Conservation (phyloP, 2,113 vertebrate genomes). For the Eidolon helvum region DNA sequence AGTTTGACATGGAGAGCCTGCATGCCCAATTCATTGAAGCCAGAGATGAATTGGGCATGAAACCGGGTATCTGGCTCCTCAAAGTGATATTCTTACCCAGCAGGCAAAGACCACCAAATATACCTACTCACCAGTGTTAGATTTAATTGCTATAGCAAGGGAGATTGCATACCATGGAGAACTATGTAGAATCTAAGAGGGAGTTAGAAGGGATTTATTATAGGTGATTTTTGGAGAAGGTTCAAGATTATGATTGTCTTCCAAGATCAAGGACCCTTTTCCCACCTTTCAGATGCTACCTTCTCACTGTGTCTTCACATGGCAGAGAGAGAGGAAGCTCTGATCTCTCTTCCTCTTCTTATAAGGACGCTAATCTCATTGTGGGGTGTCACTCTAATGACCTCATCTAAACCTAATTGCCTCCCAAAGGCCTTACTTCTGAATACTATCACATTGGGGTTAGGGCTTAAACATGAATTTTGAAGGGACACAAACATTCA, state of each 20-base stretch:
- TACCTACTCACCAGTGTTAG: neutral
- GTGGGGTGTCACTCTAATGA: neutral
- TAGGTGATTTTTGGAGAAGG: neutral
- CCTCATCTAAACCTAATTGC: neutral
- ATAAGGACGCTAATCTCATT: neutral
- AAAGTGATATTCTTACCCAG: neutral
- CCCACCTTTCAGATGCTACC: neutral
- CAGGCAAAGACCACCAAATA: neutral
- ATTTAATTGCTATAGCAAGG: neutral
- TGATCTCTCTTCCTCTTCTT: neutral
- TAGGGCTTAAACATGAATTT: neutral
- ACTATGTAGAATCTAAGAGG: neutral
- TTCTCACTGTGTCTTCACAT: neutral
- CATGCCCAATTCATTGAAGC: neutral
- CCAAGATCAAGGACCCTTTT: neutral
- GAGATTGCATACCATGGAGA: neutral
- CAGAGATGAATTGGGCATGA: too few species aligned
- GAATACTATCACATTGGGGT: neutral
- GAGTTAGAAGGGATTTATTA: neutral
- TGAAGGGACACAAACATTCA: neutral
- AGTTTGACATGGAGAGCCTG: neutral
- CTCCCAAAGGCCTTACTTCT: neutral
- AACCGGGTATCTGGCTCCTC: neutral
- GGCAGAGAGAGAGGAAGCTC: neutral
- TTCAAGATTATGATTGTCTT: neutral